phyloP scores from a whole-genome alignment of 2,113 vertebrate species.

The Bubo bubo region DNA sequence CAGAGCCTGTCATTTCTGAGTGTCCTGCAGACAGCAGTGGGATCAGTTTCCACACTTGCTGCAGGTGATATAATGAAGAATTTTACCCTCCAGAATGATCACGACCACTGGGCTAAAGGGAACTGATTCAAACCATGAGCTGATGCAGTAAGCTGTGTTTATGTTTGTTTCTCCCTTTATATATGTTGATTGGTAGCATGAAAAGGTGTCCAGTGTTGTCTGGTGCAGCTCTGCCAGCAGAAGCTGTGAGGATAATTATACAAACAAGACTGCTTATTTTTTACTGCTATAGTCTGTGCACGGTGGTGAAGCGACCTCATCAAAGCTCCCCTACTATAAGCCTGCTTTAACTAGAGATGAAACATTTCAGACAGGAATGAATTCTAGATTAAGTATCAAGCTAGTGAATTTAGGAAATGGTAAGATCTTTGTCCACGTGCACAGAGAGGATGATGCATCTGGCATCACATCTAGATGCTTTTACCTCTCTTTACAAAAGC shows the following conservation, averaged over 20 bases:
- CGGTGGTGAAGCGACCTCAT: not conserved
- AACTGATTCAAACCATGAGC: not conserved
- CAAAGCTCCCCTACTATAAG: not conserved
- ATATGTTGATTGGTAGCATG: rapidly evolving
- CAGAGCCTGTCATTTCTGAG: not conserved
- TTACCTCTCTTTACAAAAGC: not conserved
- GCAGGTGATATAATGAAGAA: not conserved
- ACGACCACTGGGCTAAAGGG: not conserved
- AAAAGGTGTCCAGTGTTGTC: not conserved
- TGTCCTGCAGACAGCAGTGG: not conserved
- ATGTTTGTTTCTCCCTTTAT: not conserved
- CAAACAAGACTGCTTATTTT: not conserved
- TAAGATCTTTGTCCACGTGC: not conserved
- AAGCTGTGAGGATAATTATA: not conserved
- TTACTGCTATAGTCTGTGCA: not conserved
- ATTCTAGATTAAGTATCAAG: not conserved
- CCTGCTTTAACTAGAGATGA: not conserved
- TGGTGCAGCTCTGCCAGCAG: not conserved
- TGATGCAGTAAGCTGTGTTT: not conserved
- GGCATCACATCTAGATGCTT: not conserved
- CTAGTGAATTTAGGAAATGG: not conserved
- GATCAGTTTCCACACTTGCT: not conserved
- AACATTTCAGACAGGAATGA: not conserved
- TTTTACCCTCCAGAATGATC: not conserved
- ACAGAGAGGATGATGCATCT: not conserved